These are phyloP conservation scores for Oreochromis niloticus DNA, from an alignment of 2,113 vertebrate species.

Conservation along the genomic window DNA sequence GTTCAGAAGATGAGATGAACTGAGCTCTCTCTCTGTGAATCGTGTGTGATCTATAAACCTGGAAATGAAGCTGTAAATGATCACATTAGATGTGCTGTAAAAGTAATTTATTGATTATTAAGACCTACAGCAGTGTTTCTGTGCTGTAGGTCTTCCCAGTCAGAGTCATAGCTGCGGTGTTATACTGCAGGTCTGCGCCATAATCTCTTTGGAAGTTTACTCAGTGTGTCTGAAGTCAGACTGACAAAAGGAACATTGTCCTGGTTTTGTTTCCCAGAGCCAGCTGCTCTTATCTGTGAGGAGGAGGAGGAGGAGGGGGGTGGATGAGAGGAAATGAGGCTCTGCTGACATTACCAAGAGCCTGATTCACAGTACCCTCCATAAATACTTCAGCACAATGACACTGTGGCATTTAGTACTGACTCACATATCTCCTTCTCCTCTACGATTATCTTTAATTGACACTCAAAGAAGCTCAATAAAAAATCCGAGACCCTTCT, in stretches of 20 bases:
- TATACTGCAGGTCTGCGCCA: neutral
- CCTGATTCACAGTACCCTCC: conserved; percentile 11
- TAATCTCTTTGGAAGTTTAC: neutral
- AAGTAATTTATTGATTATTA: neutral
- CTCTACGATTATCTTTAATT: neutral
- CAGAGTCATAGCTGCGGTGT: neutral
- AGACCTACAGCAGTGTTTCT: neutral
- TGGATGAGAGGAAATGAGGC: conserved; percentile 18
- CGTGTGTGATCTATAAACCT: neutral
- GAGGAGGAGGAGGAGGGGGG: too few relatives aligned
- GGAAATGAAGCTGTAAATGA: rapidly evolving
- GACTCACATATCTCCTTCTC: neutral
- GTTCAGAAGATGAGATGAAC: neutral
- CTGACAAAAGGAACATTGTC: conserved; percentile 40
- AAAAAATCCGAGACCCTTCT: neutral
- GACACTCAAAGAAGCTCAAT: neutral
- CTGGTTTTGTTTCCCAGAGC: conserved; percentile 21
- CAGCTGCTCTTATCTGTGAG: conserved; percentile 15
- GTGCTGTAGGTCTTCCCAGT: neutral
- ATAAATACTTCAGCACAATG: neutral
- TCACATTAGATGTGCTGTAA: neutral
- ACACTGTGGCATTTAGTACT: neutral
- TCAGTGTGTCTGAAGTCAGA: neutral
- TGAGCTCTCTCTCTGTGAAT: neutral
- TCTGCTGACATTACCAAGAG: neutral